phyloP scores from a whole-genome alignment of 2,888 invertebrate genomes.

The Folsomia candida region DNA sequence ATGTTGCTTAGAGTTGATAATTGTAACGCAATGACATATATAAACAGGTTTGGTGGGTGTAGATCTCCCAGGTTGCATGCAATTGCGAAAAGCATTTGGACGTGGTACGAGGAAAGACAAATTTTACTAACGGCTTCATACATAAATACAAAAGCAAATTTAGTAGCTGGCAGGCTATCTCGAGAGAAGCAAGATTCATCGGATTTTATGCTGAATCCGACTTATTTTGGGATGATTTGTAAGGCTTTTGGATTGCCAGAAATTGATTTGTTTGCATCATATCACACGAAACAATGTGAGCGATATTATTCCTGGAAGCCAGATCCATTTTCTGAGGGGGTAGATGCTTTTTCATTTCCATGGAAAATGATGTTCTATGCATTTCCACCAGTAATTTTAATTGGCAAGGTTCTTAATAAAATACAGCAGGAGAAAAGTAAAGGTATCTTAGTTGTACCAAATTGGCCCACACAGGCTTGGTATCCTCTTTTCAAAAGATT shows the following conservation, averaged over 20 bases:
- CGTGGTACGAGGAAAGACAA: conserved; percentile 12
- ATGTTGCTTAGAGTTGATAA: background rate
- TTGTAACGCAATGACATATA: background rate
- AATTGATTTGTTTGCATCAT: conserved; percentile 35
- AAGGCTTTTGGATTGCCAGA: conserved; percentile 10
- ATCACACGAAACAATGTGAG: conserved; percentile 16
- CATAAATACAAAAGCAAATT: too few relatives aligned
- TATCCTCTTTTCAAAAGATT: conserved; percentile 10
- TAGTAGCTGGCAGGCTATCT: too few relatives aligned
- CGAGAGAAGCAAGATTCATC: too few relatives aligned
- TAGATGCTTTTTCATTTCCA: conserved; percentile 30
- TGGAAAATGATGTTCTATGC: conserved; percentile 30
- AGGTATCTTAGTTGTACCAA: conserved; percentile 13
- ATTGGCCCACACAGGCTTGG: conserved; percentile 15
- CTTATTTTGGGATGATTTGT: too few relatives aligned
- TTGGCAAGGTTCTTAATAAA: background rate
- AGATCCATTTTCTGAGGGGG: conserved; percentile 11
- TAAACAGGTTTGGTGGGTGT: too few relatives aligned
- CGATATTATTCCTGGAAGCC: conserved; percentile 26
- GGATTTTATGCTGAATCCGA: too few relatives aligned
- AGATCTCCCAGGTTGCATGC: background rate
- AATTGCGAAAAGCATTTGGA: background rate
- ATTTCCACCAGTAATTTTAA: conserved; percentile 24
- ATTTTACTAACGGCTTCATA: too few relatives aligned
- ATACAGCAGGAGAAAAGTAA: background rate